Evolutionary conservation across 30 jellyfish, hydroid and myxozoan genomes (phyloP).

Genomic region (Sanderia malayensis): DNA sequence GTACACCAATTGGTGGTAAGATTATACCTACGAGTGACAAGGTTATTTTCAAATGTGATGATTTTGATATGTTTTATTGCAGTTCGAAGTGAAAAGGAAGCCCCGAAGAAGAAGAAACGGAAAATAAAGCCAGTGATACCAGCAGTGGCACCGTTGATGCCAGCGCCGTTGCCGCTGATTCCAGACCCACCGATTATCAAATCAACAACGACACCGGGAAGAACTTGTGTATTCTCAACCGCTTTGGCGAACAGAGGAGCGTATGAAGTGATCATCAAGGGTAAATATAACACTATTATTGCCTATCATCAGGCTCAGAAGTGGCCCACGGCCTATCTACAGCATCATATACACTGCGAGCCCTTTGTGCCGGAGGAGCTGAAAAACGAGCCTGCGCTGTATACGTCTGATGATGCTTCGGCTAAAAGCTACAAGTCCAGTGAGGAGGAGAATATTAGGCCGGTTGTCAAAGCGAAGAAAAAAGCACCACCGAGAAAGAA

Average conservation of each 20-base stretch:
- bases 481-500: conserved; percentile 57
- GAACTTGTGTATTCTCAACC: conserved; percentile 85
- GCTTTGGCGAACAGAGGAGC: conserved; percentile 96
- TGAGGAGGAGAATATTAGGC: conserved; percentile 43
- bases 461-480: conserved; percentile 8
- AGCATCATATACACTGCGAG: conserved; percentile 86
- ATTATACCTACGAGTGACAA: no score
- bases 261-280: conserved; percentile 76
- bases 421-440: conserved; percentile 34
- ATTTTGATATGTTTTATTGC: neutral
- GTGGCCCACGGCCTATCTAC: conserved; percentile 80
- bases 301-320: conserved; percentile 84
- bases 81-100: conserved; percentile 21
- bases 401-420: conserved; percentile 42
- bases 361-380: conserved; percentile 76
- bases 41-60: no score
- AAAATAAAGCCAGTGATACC: conserved; percentile 39
- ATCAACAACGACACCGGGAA: conserved; percentile 44
- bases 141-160: conserved; percentile 14
- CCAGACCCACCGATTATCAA: conserved; percentile 40
- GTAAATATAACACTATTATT: conserved; percentile 68
- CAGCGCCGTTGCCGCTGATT: conserved; percentile 9
- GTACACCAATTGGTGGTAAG: no score
- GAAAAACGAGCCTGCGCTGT: conserved; percentile 32
- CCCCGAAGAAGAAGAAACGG: conserved; percentile 66